Evolutionary conservation across 2,797 vertebrate genomes (phyloP).

Genomic region (Gymnoscopelus braueri): DNA sequence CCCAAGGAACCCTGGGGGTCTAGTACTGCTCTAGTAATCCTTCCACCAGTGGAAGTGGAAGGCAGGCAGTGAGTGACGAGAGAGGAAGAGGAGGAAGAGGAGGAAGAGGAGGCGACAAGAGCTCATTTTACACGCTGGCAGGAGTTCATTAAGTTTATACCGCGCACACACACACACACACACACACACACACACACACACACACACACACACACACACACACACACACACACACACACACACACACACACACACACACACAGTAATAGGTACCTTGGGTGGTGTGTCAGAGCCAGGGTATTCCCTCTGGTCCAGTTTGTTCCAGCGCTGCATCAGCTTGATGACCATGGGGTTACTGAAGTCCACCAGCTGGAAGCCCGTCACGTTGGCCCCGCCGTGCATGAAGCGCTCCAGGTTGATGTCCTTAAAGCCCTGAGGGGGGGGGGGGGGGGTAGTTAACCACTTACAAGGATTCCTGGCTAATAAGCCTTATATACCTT

Average conservation of each 20-base stretch:
- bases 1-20: too few species aligned
- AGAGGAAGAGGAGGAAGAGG: too few species aligned
- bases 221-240: neutral
- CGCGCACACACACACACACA: too few species aligned
- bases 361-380: conserved; percentile 97
- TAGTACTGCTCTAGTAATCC: too few species aligned
- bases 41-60: too few species aligned
- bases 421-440: conserved; percentile 93
- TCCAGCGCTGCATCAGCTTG: conserved; percentile 99
- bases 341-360: conserved; percentile 96
- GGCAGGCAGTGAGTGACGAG: too few species aligned
- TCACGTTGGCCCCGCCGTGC: conserved; percentile 97
- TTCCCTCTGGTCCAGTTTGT: conserved; percentile 97
- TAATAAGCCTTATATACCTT: too few species aligned
- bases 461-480: too few species aligned
- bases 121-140: too few species aligned
- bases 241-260: conserved; percentile 25
- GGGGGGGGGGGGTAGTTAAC: neutral
- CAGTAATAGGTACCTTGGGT: conserved; percentile 83
- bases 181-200: too few species aligned
- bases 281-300: conserved; percentile 96
- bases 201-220: neutral
- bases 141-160: too few species aligned
- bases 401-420: conserved; percentile 98
- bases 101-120: too few species aligned